Evolutionary conservation across 2,113 vertebrate species (phyloP).

Genomic region (Boleophthalmus pectinirostris): DNA sequence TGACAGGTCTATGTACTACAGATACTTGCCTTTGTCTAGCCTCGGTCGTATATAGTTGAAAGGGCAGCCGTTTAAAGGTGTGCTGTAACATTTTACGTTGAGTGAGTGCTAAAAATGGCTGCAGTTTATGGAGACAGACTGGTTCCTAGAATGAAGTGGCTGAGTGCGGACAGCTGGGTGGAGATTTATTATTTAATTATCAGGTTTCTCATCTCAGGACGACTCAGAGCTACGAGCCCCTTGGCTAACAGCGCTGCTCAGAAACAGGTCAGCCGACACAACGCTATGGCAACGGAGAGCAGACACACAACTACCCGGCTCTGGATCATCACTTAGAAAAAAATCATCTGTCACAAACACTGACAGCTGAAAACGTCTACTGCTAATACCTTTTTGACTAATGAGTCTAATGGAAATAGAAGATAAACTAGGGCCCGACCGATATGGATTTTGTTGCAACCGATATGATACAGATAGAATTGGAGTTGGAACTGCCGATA

Average conservation of each 20-base stretch:
- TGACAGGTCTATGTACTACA: not conserved
- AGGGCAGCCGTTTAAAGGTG: not conserved
- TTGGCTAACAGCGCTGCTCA: not conserved
- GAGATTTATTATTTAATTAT: not conserved
- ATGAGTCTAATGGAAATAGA: too few relatives aligned
- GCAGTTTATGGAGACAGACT: not conserved
- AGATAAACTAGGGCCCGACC: too few relatives aligned
- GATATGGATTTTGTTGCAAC: too few relatives aligned
- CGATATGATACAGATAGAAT: too few relatives aligned
- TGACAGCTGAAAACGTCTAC: not conserved
- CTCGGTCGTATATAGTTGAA: not conserved
- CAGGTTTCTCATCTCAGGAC: not conserved
- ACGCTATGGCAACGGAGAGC: constrained; percentile 52
- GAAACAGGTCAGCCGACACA: constrained; percentile 36
- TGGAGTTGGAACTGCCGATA: too few relatives aligned
- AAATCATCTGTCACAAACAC: not conserved
- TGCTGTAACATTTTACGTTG: constrained; percentile 9
- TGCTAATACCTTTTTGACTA: too few relatives aligned
- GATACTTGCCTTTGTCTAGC: not conserved
- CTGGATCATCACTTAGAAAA: constrained; percentile 30
- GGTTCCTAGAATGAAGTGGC: constrained; percentile 8
- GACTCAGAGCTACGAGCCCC: not conserved
- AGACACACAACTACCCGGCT: constrained; percentile 36
- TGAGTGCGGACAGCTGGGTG: not conserved
- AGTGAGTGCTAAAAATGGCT: constrained; percentile 10